Evolutionary conservation across 2,888 invertebrate species (phyloP).

Genomic region (Trachelus tabidus): DNA sequence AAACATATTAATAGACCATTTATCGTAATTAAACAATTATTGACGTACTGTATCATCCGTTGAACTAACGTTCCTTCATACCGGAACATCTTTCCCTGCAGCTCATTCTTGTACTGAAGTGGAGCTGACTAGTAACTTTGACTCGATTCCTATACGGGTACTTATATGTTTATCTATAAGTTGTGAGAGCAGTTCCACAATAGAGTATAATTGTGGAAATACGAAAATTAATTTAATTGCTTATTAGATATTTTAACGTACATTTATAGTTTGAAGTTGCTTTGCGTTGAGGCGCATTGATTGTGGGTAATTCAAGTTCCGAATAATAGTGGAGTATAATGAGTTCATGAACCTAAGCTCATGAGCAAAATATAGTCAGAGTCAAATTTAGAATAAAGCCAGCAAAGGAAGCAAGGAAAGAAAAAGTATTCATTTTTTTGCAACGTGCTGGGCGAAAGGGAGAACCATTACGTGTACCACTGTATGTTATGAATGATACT

Average conservation of each 20-base stretch:
- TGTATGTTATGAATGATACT: background rate
- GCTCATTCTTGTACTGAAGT: background rate
- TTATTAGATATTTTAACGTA: background rate
- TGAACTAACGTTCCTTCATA: background rate
- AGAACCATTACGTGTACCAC: background rate
- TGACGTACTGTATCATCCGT: background rate
- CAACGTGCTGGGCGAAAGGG: background rate
- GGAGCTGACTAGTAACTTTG: background rate
- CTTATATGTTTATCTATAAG: background rate
- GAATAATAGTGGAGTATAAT: too few species aligned
- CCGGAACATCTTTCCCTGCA: background rate
- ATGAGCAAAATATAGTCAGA: too few species aligned
- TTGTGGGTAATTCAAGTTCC: too few species aligned
- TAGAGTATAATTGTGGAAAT: background rate
- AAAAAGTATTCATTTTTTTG: background rate
- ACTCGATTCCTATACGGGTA: background rate
- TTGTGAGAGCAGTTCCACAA: background rate
- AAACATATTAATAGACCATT: background rate
- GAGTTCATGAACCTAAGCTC: too few species aligned
- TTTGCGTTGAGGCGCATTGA: too few species aligned
- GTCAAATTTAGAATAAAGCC: too few species aligned
- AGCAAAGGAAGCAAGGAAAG: too few species aligned
- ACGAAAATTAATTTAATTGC: background rate
- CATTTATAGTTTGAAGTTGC: too few species aligned
- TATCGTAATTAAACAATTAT: background rate